These are phyloP conservation scores for Chaetorhynchus papuensis DNA, from an alignment of 2,113 vertebrate genomes.

Conservation along the genomic window DNA sequence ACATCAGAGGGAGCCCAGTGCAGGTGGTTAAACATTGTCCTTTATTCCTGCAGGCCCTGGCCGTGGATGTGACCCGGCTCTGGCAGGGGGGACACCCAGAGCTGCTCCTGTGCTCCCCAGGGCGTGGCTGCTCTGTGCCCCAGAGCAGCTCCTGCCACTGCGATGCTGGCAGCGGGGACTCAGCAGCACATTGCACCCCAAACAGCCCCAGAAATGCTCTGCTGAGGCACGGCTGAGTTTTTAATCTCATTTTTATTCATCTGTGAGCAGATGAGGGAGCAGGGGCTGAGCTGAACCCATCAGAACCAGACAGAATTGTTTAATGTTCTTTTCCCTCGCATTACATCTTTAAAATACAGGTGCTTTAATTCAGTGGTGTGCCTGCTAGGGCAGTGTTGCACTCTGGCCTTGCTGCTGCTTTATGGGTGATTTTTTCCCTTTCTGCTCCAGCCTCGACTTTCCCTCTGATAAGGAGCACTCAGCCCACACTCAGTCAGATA, in stretches of 20 bases:
- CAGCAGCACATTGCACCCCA: accelerated
- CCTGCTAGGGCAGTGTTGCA: not conserved
- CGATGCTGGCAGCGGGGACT: not conserved
- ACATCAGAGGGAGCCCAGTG: constrained; percentile 25
- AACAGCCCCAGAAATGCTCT: not conserved
- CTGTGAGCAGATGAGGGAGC: not conserved
- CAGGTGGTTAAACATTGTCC: not conserved
- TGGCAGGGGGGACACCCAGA: accelerated
- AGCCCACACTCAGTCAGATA: not conserved
- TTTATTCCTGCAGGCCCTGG: not conserved
- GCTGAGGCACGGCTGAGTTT: not conserved
- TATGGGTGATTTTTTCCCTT: not conserved
- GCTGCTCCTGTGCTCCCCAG: not conserved
- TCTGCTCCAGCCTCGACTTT: not conserved
- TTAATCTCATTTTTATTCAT: not conserved
- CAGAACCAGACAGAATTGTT: not conserved
- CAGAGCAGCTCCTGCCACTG: not conserved
- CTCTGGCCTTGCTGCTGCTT: not conserved
- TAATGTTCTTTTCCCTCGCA: accelerated
- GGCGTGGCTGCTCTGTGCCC: not conserved
- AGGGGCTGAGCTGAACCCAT: not conserved
- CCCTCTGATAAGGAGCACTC: not conserved
- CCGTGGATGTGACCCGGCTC: accelerated
- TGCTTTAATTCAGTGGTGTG: not conserved
- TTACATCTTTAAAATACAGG: not conserved